These are phyloP conservation scores for Myiozetetes cayanensis DNA, from an alignment of 2,113 vertebrate species.

Conservation along the genomic window DNA sequence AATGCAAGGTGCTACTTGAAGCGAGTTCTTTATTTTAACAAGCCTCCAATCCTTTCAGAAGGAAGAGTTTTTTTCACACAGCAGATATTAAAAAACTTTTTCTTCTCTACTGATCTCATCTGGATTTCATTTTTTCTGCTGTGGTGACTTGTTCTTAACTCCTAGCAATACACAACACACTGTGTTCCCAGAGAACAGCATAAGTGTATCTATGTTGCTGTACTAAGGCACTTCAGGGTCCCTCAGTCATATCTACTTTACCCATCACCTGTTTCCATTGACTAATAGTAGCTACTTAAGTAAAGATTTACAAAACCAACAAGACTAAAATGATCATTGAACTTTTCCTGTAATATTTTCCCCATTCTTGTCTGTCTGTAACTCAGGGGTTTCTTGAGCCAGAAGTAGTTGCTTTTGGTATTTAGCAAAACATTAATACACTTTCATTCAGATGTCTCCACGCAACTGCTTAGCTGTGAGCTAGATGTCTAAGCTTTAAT, in stretches of 20 bases:
- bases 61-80: neutral
- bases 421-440: neutral
- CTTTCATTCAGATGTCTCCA: neutral
- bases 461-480: neutral
- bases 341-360: conserved; percentile 21
- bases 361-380: neutral
- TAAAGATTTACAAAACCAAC: neutral
- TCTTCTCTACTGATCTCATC: neutral
- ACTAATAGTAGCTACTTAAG: neutral
- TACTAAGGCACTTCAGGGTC: neutral
- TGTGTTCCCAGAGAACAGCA: neutral
- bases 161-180: neutral
- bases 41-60: neutral
- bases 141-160: neutral
- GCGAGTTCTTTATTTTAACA: neutral
- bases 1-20: neutral
- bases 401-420: neutral
- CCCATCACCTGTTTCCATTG: neutral
- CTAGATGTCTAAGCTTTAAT: conserved; percentile 14
- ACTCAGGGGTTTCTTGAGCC: neutral
- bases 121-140: neutral
- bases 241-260: neutral
- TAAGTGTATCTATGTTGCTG: neutral
- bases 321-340: neutral
- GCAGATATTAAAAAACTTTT: neutral